These are phyloP conservation scores for Enteromius unitaeniatus DNA, from an alignment of 2,797 vertebrate species.

Conservation along the genomic window DNA sequence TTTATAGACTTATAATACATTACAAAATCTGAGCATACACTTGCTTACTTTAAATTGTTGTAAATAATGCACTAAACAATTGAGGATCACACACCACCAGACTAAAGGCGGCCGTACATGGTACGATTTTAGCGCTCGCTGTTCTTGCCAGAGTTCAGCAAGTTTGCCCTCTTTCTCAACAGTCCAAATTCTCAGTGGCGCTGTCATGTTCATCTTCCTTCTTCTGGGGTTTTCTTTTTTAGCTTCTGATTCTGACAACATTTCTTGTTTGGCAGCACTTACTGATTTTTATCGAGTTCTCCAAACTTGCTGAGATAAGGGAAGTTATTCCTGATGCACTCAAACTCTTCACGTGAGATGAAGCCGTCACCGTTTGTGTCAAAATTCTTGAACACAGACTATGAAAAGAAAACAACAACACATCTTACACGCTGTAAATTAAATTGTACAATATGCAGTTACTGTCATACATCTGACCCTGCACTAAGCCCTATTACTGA, in stretches of 20 bases:
- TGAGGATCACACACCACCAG: not conserved
- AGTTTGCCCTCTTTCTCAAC: too few relatives aligned
- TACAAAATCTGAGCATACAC: not conserved
- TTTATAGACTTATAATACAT: not conserved
- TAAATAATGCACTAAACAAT: too few relatives aligned
- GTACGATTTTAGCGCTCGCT: too few relatives aligned
- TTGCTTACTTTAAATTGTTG: not conserved
- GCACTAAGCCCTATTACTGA: not conserved
- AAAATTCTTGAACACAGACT: slow-evolving; percentile 92
- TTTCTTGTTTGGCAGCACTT: slow-evolving; percentile 55
- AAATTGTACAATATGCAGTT: not conserved
- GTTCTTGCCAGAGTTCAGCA: too few relatives aligned
- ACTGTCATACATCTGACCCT: not conserved
- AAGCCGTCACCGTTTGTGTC: slow-evolving; percentile 86
- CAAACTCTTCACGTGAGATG: slow-evolving; percentile 89
- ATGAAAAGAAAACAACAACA: slow-evolving; percentile 33
- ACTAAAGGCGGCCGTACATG: too few relatives aligned
- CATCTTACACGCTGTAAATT: not conserved
- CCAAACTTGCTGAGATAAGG: slow-evolving; percentile 88
- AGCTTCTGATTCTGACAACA: too few relatives aligned
- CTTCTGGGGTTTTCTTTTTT: too few relatives aligned
- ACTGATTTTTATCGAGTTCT: slow-evolving; percentile 82
- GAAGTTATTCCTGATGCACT: slow-evolving; percentile 86
- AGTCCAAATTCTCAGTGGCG: too few relatives aligned
- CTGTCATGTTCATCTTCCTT: too few relatives aligned